These are phyloP conservation scores for Halocynthia aurantium DNA, from an alignment of 23 tunicate species.

Conservation along the genomic window DNA sequence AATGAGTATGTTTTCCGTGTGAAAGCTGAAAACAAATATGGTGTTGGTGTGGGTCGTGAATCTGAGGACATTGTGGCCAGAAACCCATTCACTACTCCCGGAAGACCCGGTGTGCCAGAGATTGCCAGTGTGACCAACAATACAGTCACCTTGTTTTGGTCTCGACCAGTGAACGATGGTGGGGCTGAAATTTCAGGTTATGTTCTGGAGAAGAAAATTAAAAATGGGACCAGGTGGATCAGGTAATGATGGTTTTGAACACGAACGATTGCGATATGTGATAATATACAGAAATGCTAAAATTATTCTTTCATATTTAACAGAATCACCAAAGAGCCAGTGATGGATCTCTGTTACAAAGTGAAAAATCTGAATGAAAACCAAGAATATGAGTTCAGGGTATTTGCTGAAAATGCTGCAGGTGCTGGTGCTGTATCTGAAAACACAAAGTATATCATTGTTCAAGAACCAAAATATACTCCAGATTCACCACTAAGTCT, in stretches of 20 bases:
- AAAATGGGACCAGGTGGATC: slow-evolving; percentile 61
- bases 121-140: slow-evolving; percentile 58
- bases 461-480: slow-evolving; percentile 81
- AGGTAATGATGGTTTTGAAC: not conserved
- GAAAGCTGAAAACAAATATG: slow-evolving; percentile 90
- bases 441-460: slow-evolving; percentile 21
- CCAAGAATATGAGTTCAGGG: slow-evolving; percentile 82
- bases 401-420: slow-evolving; percentile 80
- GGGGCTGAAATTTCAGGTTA: slow-evolving; percentile 81
- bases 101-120: slow-evolving; percentile 32
- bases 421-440: slow-evolving; percentile 60
- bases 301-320: no score
- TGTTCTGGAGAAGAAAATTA: slow-evolving; percentile 67
- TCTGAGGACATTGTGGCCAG: slow-evolving; percentile 58
- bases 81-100: slow-evolving; percentile 70
- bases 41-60: slow-evolving; percentile 67
- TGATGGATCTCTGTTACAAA: slow-evolving; percentile 49
- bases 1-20: slow-evolving; percentile 95
- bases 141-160: slow-evolving; percentile 71
- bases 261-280: not conserved
- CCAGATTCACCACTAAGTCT: slow-evolving; percentile 64
- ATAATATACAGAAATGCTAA: no score
- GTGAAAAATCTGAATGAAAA: slow-evolving; percentile 46
- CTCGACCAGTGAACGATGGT: slow-evolving; percentile 73
- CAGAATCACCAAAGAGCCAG: slow-evolving; percentile 43